phyloP scores from a whole-genome alignment of 2,113 vertebrate species.

The Apistogramma diplotaenia region DNA sequence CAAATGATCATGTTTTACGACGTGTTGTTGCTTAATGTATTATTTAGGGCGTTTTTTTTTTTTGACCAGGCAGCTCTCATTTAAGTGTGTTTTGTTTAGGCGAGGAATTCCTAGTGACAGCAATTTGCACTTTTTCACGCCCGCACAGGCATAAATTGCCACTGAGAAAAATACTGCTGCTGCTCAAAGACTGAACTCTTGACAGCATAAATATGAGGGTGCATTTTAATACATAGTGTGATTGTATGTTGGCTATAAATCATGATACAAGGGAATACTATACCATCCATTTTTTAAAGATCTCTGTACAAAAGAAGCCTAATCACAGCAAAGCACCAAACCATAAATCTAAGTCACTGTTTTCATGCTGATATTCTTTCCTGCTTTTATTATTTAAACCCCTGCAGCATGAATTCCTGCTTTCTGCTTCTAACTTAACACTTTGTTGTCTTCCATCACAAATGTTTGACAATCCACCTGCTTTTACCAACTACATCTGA shows the following conservation, averaged over 20 bases:
- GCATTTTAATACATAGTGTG: constrained; percentile 48
- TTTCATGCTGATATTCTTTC: constrained; percentile 21
- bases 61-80: constrained; percentile 31
- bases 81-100: constrained; percentile 54
- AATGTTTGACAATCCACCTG: background rate
- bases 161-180: constrained; percentile 30
- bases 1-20: constrained; percentile 46
- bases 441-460: background rate
- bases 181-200: constrained; percentile 51
- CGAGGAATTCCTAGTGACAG: constrained; percentile 52
- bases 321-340: constrained; percentile 34
- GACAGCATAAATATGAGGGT: constrained; percentile 50
- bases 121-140: constrained; percentile 57
- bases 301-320: constrained; percentile 4
- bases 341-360: constrained; percentile 21
- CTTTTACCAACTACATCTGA: background rate
- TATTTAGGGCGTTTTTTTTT: constrained; percentile 50
- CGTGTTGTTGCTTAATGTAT: constrained; percentile 44
- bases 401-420: background rate
- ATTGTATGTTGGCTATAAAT: constrained; percentile 55
- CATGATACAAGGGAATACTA: background rate
- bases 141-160: constrained; percentile 54
- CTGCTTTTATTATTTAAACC: constrained; percentile 15
- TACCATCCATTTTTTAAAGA: constrained; percentile 36
- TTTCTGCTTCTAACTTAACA: background rate